phyloP scores from a whole-genome alignment of 37 sponge, comb jelly and placozoan species.

The Spongilla lacustris region DNA sequence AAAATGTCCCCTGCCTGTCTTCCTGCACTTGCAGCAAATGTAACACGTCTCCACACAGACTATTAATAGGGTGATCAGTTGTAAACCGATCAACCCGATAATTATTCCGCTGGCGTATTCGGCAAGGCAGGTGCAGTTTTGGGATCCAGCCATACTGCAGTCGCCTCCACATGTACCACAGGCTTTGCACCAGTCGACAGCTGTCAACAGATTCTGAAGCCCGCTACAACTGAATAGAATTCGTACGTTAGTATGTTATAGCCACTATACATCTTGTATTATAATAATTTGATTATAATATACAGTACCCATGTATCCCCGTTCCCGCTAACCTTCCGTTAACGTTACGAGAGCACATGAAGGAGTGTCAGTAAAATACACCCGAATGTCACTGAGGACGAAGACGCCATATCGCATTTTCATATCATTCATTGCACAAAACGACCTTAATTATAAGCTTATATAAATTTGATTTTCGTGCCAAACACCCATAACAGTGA shows the following conservation, averaged over 20 bases:
- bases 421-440: background rate
- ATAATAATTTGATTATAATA: too few relatives aligned
- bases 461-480: too few relatives aligned
- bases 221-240: too few relatives aligned
- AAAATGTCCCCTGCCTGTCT: background rate
- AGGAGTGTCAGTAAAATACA: background rate
- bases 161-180: too few relatives aligned
- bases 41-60: background rate
- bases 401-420: background rate
- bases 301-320: too few relatives aligned
- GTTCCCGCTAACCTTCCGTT: background rate
- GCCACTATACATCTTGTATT: too few relatives aligned
- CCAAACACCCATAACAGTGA: too few relatives aligned
- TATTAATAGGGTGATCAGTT: background rate
- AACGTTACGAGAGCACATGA: background rate
- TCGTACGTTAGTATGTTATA: too few relatives aligned
- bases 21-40: background rate
- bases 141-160: too few relatives aligned
- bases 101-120: background rate
- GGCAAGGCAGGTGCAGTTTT: background rate
- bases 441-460: too few relatives aligned
- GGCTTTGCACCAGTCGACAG: too few relatives aligned
- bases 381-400: background rate
- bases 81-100: background rate
- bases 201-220: too few relatives aligned